A percentile compares a stretch with the other conserved stretches of the same genome.
Evolutionary conservation across 2,888 invertebrate genomes (phyloP).

Genomic region (Prenolepis imparis): DNA sequence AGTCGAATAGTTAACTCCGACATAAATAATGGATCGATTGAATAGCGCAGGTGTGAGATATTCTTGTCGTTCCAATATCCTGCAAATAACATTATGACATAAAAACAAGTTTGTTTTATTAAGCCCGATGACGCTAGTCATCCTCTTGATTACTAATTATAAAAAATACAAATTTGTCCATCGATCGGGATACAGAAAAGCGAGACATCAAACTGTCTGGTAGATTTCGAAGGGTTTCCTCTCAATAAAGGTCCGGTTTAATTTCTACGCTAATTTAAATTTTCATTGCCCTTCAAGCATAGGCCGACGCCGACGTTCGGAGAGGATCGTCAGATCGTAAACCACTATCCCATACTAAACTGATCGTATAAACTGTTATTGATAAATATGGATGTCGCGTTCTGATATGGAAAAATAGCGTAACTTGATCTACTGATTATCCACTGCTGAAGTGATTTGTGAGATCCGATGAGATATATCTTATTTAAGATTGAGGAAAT

Average conservation of each 20-base stretch:
- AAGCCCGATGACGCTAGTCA: slow-evolving; percentile 72
- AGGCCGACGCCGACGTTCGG: slow-evolving; percentile 62
- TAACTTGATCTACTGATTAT: slow-evolving; percentile 47
- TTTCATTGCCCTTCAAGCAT: slow-evolving; percentile 73
- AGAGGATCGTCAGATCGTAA: slow-evolving; percentile 68
- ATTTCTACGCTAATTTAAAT: slow-evolving; percentile 77
- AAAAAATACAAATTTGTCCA: slow-evolving; percentile 45
- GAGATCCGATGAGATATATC: neutral
- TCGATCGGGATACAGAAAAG: slow-evolving; percentile 49
- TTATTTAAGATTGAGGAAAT: neutral
- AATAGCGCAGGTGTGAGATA: neutral
- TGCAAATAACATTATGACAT: slow-evolving; percentile 57
- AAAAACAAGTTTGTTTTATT: slow-evolving; percentile 19
- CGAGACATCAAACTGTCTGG: slow-evolving; percentile 70
- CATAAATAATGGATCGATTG: slow-evolving; percentile 24
- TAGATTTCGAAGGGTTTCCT: slow-evolving; percentile 72
- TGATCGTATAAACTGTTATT: slow-evolving; percentile 70
- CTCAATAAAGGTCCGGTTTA: slow-evolving; percentile 76
- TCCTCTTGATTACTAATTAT: slow-evolving; percentile 73
- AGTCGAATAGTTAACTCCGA: neutral
- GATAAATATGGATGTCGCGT: slow-evolving; percentile 72
- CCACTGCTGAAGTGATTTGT: slow-evolving; percentile 1
- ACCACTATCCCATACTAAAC: slow-evolving; percentile 63
- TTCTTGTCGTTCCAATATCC: neutral
- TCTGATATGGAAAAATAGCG: slow-evolving; percentile 61